Percentiles rank a stretch among this genome's conserved stretches.
These are phyloP conservation scores for Patella ulyssiponensis DNA, from an alignment of 2,888 invertebrate genomes.

Conservation along the genomic window DNA sequence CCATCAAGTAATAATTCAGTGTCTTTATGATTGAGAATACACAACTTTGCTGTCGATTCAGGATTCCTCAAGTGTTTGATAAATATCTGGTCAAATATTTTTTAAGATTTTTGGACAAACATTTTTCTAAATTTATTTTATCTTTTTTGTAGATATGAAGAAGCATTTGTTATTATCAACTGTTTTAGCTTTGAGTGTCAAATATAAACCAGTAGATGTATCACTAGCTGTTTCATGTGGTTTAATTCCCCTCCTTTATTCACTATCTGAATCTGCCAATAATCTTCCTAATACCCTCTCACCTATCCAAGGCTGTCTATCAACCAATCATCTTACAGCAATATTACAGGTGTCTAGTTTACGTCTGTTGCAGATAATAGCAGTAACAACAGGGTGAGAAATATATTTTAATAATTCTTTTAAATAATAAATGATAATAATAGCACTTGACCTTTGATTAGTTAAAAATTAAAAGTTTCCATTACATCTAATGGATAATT, in stretches of 20 bases:
- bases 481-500: too few species aligned
- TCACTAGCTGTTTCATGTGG: conserved; percentile 76
- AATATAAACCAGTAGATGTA: conserved; percentile 76
- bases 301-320: conserved; percentile 48
- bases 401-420: neutral
- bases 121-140: too few species aligned
- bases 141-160: conserved; percentile 54
- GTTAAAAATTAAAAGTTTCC: too few species aligned
- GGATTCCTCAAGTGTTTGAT: neutral
- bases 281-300: conserved; percentile 52
- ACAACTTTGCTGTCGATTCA: too few species aligned
- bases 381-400: conserved; percentile 75
- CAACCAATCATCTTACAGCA: conserved; percentile 53
- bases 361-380: conserved; percentile 76
- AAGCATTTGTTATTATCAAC: conserved; percentile 74
- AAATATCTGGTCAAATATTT: neutral
- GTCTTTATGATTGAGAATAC: too few species aligned
- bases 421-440: too few species aligned
- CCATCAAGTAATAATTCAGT: too few species aligned
- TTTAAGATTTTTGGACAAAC: neutral
- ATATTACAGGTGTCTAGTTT: conserved; percentile 74
- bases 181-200: conserved; percentile 76
- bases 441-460: too few species aligned
- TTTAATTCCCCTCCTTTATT: conserved; percentile 74
- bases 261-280: conserved; percentile 67